Base-by-base conservation (phyloP, 2,888 invertebrate species). In the Leptothorax acervorum region DNA sequence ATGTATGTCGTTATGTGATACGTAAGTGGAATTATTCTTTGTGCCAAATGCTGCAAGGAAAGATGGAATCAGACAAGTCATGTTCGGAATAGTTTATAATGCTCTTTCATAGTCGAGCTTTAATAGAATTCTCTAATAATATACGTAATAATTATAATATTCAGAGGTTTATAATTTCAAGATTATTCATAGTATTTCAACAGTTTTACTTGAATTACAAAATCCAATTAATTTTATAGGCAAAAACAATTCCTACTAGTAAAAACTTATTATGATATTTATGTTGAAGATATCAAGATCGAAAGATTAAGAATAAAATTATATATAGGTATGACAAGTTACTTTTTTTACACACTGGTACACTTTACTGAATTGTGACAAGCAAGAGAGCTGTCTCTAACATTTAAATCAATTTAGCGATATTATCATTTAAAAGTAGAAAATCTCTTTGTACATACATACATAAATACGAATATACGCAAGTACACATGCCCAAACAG, bases 361-460 rank as follows among this genome's bases (percentile, higher is more conserved):
- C 76, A 88, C 66, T 84, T 82, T 65, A 55, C 65, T 83, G 70
- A 48, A 73, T 84, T 82, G 74, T 79, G 81, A 84, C 70, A 86
- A 85, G 85, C 23, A 42, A 84, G 86, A 87, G 75, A 79, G 85
- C 73, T 81, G 23, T 23, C 66, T 82, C 55, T 82, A 85, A 76
- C 62, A 45, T 82, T 83, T 86, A 84, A 86, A 85, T 87, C 84
- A 85, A 83, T 90, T 88, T 85, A 65, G 9, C 57, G 62, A 11
- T 42, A 68, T 68, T 88, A 83, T 84, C 84, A 79, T 89, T 90
- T 89, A 89, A 87, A 90, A 90, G 87, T 90, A 87, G 84, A 57
- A 70, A 45, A 90, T 87, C 83, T 85, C 83, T 90, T 82, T 81
- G 35, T 62, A 48, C 48, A 81, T 89, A 89, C 51, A 70, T 89